phyloP scores from a whole-genome alignment of 2,113 vertebrate genomes.

The Catharus fuscescens region DNA sequence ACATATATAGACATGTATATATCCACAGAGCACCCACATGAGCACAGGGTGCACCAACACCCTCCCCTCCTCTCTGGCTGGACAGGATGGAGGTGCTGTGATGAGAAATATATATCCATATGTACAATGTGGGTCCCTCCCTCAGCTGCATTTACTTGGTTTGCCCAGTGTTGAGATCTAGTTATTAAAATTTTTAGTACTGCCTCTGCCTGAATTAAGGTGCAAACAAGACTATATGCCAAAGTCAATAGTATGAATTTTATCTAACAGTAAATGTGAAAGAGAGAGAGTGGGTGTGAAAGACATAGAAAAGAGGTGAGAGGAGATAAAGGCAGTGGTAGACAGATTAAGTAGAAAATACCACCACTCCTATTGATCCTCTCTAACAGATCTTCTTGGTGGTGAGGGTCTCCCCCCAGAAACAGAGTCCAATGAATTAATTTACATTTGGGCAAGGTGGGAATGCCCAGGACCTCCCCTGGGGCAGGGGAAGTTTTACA shows the following conservation, averaged over 20 bases:
- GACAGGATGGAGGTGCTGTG: background rate
- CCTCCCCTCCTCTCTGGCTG: background rate
- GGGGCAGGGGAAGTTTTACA: rapidly evolving
- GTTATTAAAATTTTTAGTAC: background rate
- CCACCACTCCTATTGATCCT: background rate
- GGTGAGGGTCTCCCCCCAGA: background rate
- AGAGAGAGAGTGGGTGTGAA: background rate
- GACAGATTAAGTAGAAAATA: background rate
- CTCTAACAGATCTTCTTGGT: background rate
- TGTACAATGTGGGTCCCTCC: background rate
- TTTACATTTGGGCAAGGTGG: background rate
- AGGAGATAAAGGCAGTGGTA: background rate
- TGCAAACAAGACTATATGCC: background rate
- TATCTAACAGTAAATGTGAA: background rate
- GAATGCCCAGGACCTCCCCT: too few species aligned
- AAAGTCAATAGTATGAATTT: background rate
- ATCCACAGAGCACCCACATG: background rate
- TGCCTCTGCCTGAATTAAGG: background rate
- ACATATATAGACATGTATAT: background rate
- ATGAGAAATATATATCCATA: background rate
- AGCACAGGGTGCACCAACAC: background rate
- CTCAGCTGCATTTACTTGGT: background rate
- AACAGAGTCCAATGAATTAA: background rate
- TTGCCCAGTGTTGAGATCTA: rapidly evolving
- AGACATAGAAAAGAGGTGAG: background rate